Percentiles rank a stretch among this genome's conserved stretches.
Conservation (phyloP, 2,888 invertebrate species). For the Portevinia maculata region DNA sequence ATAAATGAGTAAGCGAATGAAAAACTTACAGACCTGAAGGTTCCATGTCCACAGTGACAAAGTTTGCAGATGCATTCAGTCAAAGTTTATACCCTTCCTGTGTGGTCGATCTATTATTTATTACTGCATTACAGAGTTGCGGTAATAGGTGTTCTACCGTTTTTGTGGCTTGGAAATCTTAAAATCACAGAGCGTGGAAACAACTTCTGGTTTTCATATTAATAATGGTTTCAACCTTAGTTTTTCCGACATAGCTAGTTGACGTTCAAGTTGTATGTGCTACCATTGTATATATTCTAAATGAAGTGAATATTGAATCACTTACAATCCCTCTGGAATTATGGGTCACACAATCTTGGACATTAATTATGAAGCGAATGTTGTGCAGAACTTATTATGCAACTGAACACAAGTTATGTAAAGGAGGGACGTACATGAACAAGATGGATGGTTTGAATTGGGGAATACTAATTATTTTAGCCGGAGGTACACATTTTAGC, state of each 20-base stretch:
- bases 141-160: conserved; percentile 5
- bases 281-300: conserved; percentile 26
- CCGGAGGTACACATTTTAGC: not conserved
- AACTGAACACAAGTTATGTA: not conserved
- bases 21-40: not conserved
- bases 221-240: conserved; percentile 8
- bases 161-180: conserved; percentile 26
- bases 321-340: conserved; percentile 11
- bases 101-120: conserved; percentile 37
- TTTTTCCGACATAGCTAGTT: not conserved
- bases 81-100: conserved; percentile 21
- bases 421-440: not conserved
- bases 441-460: not conserved
- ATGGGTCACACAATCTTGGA: conserved; percentile 1
- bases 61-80: conserved; percentile 30
- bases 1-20: conserved; percentile 17
- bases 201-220: not conserved
- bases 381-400: conserved; percentile 18
- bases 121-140: conserved; percentile 3
- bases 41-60: conserved; percentile 19
- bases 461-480: not conserved
- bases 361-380: conserved; percentile 39
- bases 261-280: conserved; percentile 17
- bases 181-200: conserved; percentile 14
- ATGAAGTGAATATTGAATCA: conserved; percentile 32